These are phyloP conservation scores for Amblyjoppa fuscipennis DNA, from an alignment of 2,888 invertebrate species.

Conservation along the genomic window DNA sequence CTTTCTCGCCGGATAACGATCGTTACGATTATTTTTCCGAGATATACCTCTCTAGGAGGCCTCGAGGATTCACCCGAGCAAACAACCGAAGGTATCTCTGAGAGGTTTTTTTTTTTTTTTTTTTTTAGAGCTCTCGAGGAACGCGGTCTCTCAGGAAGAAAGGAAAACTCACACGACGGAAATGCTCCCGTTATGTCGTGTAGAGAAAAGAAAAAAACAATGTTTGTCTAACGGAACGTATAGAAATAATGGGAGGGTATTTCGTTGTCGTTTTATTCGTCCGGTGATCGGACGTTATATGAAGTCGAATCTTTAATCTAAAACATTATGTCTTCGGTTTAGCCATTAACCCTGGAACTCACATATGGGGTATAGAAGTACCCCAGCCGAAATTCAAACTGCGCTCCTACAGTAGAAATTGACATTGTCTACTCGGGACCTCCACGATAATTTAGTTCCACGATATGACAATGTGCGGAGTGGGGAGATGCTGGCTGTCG, in stretches of 20 bases:
- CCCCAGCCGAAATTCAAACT: no score
- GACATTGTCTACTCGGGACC: no score
- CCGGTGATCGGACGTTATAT: not conserved
- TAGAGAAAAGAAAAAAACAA: no score
- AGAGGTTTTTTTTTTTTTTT: not conserved
- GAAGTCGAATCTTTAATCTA: no score
- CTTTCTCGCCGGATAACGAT: conserved; percentile 32
- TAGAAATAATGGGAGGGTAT: not conserved
- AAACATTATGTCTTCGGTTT: no score
- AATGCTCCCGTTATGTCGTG: not conserved
- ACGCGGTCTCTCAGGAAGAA: not conserved
- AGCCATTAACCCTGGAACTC: no score
- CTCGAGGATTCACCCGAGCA: not conserved
- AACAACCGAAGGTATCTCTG: not conserved
- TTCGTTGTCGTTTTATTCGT: not conserved
- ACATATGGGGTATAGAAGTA: no score
- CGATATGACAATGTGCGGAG: no score
- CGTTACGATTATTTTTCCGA: conserved; percentile 7
- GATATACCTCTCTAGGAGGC: not conserved
- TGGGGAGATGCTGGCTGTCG: no score
- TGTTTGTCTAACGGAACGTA: not conserved
- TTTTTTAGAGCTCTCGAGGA: not conserved
- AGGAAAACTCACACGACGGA: not conserved
- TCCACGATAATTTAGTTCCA: no score
- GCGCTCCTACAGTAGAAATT: no score